phyloP scores from a whole-genome alignment of 2,797 vertebrate genomes.

The Cichlasoma orientale region DNA sequence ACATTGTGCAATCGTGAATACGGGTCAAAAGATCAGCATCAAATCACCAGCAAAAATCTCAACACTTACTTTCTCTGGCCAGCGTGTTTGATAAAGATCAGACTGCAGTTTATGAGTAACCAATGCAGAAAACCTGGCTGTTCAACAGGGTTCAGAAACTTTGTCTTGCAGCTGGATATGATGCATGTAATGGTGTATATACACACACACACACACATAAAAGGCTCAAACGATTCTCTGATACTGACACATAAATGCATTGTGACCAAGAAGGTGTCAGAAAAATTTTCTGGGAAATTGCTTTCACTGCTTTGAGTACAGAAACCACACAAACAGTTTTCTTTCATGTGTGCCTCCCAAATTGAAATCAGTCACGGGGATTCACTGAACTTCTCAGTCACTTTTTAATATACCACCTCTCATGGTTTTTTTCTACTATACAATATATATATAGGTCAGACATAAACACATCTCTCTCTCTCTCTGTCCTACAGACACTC shows the following conservation, averaged over 20 bases:
- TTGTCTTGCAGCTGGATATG: neutral
- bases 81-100: neutral
- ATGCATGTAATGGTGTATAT: too few relatives aligned
- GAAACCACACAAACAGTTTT: conserved; percentile 10
- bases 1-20: neutral
- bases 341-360: conserved; percentile 47
- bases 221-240: conserved; percentile 12
- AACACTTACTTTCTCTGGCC: too few relatives aligned
- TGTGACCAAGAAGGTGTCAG: conserved; percentile 23
- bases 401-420: conserved; percentile 14
- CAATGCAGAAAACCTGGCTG: too few relatives aligned
- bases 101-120: neutral
- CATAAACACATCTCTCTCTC: neutral
- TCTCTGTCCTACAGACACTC: neutral
- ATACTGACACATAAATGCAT: conserved; percentile 19
- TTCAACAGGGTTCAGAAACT: too few relatives aligned
- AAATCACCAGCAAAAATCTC: neutral
- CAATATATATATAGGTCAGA: neutral
- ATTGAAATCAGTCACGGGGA: conserved; percentile 24
- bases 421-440: conserved; percentile 6
- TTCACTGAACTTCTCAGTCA: conserved; percentile 8
- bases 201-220: conserved; percentile 9
- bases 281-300: conserved; percentile 1
- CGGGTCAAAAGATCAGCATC: neutral
- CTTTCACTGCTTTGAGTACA: neutral